Evolutionary conservation across 2,797 vertebrate genomes (phyloP).

Genomic region (Argya squamiceps): DNA sequence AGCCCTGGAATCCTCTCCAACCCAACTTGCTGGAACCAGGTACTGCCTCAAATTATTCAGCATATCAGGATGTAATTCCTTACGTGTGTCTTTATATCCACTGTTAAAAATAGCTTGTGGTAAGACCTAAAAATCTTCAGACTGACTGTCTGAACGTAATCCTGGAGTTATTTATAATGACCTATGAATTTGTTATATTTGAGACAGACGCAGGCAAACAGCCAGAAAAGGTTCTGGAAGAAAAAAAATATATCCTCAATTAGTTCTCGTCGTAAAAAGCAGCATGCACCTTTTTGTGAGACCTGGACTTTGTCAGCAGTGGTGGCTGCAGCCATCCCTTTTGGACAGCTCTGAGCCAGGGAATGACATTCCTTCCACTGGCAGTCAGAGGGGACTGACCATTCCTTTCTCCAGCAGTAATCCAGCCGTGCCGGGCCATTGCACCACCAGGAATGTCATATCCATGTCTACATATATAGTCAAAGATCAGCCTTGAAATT

Average conservation of each 20-base stretch:
- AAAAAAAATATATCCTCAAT: background rate
- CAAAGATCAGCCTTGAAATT: background rate
- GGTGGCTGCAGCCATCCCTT: background rate
- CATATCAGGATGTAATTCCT: background rate
- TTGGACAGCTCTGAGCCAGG: background rate
- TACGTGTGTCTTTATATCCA: background rate
- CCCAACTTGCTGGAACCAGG: background rate
- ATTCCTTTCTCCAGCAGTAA: slow-evolving; percentile 24
- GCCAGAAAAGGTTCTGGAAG: background rate
- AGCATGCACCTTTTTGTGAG: background rate
- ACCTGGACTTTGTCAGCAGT: background rate
- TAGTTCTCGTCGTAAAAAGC: background rate
- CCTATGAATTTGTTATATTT: background rate
- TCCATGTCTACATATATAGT: background rate
- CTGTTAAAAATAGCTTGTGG: background rate
- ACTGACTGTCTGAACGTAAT: background rate
- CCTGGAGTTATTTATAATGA: background rate
- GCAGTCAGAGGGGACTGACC: background rate
- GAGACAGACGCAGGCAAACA: background rate
- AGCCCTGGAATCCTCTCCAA: background rate
- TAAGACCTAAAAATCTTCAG: background rate
- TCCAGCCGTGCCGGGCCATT: background rate
- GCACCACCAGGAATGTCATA: background rate
- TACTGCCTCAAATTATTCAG: background rate
- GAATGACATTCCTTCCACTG: slow-evolving; percentile 16